These are phyloP conservation scores for Sebastes iracundus DNA, from an alignment of 2,797 vertebrate species.

Conservation along the genomic window DNA sequence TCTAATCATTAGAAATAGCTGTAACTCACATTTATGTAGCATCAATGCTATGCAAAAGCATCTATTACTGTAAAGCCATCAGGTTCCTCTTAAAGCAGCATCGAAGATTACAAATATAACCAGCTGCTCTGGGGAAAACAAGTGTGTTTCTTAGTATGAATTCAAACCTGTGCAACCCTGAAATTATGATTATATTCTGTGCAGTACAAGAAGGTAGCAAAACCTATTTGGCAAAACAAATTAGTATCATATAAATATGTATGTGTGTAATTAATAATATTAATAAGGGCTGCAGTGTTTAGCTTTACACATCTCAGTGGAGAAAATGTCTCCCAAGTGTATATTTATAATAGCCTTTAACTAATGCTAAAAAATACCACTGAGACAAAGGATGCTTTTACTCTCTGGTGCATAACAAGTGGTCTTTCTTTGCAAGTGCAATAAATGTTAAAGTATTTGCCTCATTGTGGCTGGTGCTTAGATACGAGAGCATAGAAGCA, in stretches of 20 bases:
- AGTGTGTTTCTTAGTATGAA: neutral
- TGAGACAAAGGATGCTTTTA: neutral
- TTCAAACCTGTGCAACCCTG: neutral
- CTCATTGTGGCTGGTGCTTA: neutral
- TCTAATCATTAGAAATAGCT: neutral
- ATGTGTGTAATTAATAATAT: neutral
- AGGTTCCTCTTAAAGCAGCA: neutral
- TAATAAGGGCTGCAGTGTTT: neutral
- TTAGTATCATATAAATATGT: neutral
- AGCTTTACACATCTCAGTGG: neutral
- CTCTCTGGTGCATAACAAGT: neutral
- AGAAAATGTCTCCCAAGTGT: neutral
- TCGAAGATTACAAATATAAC: neutral
- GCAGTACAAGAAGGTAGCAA: neutral
- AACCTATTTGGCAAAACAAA: neutral
- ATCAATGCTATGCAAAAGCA: neutral
- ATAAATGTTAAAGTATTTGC: neutral
- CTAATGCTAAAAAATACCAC: neutral
- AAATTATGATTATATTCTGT: neutral
- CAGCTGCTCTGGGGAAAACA: neutral
- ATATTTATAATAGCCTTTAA: neutral
- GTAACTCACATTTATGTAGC: neutral
- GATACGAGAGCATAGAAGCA: neutral
- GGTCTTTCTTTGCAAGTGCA: neutral
- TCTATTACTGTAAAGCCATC: neutral